phyloP scores from a whole-genome alignment of 2,797 vertebrate species.

The Callimico goeldii region DNA sequence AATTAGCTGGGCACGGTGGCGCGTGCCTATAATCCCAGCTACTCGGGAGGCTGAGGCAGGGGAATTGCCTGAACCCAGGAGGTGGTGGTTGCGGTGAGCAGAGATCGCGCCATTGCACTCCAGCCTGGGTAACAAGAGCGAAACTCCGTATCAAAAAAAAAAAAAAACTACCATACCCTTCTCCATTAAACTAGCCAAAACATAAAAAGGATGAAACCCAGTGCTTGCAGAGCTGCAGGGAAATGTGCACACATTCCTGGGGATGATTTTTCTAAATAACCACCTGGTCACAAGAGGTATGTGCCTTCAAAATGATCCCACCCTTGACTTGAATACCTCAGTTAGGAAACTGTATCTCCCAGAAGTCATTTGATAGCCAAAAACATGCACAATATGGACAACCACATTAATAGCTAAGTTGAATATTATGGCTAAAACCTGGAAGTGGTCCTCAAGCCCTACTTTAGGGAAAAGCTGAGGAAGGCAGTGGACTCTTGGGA shows the following conservation, averaged over 20 bases:
- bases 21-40: too few relatives aligned
- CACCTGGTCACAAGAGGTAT: not conserved
- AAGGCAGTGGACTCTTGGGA: not conserved
- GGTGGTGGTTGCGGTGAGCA: too few relatives aligned
- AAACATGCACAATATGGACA: not conserved
- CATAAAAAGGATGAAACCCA: not conserved
- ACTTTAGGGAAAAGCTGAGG: not conserved
- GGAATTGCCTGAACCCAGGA: too few relatives aligned
- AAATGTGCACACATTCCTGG: not conserved
- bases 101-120: too few relatives aligned
- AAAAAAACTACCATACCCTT: not conserved
- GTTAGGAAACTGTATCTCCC: not conserved
- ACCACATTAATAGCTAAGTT: not conserved
- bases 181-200: slow-evolving; percentile 6
- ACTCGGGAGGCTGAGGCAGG: too few relatives aligned
- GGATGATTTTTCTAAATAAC: not conserved
- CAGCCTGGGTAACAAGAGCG: too few relatives aligned
- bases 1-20: too few relatives aligned
- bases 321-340: not conserved
- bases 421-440: not conserved
- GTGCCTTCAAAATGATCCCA: not conserved
- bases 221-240: not conserved
- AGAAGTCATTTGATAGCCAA: not conserved
- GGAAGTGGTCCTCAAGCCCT: not conserved
- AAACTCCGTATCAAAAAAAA: too few relatives aligned